Percentiles rank a stretch among this genome's conserved stretches.
Conservation (phyloP, 2,113 vertebrate species). For the Chamaetylas fuelleborni region DNA sequence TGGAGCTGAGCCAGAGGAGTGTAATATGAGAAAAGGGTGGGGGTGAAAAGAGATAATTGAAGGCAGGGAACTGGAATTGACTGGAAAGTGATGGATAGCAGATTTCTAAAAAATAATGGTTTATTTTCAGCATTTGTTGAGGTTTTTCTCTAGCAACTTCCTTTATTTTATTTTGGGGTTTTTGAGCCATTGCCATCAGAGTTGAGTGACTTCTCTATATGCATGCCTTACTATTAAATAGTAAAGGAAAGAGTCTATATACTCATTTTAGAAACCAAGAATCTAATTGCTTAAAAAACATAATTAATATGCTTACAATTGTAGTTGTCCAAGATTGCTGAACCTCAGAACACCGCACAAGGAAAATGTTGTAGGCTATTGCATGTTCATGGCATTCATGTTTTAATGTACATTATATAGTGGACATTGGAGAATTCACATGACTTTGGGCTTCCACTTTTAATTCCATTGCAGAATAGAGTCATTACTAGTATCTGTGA, state of each 20-base stretch:
- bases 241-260: not conserved
- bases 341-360: not conserved
- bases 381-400: not conserved
- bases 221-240: not conserved
- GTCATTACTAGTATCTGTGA: not conserved
- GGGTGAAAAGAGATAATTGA: not conserved
- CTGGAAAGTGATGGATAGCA: not conserved
- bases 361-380: not conserved
- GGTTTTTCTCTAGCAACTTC: not conserved
- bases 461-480: not conserved
- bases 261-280: not conserved
- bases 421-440: not conserved
- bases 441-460: not conserved
- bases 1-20: not conserved
- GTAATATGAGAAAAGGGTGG: not conserved
- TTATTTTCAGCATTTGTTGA: not conserved
- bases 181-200: not conserved
- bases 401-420: not conserved
- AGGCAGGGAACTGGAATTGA: not conserved
- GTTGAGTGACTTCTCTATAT: not conserved
- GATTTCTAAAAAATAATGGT: not conserved
- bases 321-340: not conserved
- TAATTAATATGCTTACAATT: not conserved
- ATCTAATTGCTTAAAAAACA: not conserved
- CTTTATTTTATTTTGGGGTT: not conserved